phyloP scores from a whole-genome alignment of 2,888 invertebrate species.

The Aporophyla nigra region DNA sequence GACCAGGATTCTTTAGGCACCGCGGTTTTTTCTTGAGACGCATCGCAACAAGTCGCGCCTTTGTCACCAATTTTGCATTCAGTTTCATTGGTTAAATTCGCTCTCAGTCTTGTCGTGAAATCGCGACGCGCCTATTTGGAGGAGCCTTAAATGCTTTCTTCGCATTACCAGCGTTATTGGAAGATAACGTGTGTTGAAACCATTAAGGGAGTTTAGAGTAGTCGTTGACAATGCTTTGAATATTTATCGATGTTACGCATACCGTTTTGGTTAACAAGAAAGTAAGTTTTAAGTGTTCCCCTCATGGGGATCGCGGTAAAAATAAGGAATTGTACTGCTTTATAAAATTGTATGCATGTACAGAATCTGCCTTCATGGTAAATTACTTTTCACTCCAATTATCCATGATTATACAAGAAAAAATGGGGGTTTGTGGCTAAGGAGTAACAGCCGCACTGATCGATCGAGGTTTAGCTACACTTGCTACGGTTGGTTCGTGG shows the following conservation, averaged over 20 bases:
- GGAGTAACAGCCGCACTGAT: too few relatives aligned
- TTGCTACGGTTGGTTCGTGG: too few relatives aligned
- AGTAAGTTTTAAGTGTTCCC: not conserved
- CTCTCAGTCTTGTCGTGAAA: not conserved
- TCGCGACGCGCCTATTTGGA: not conserved
- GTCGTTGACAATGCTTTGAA: slow-evolving; percentile 29
- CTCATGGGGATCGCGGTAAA: not conserved
- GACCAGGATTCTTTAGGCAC: not conserved
- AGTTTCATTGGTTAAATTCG: not conserved
- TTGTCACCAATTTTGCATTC: too few relatives aligned
- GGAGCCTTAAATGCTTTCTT: slow-evolving; percentile 30
- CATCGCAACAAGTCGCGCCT: not conserved
- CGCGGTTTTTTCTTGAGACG: not conserved
- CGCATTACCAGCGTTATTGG: slow-evolving; percentile 38
- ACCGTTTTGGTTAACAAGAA: slow-evolving; percentile 3
- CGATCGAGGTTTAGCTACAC: too few relatives aligned
- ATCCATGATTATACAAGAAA: too few relatives aligned
- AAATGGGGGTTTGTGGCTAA: too few relatives aligned
- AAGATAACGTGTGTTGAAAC: slow-evolving; percentile 39
- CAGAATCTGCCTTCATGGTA: not conserved
- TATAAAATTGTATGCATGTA: not conserved
- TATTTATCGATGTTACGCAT: slow-evolving; percentile 22
- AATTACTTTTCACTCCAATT: not conserved
- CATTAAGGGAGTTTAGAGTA: slow-evolving; percentile 25
- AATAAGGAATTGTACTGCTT: not conserved